A percentile compares a stretch with the other conserved stretches of the same genome.
These are phyloP conservation scores for Amblyopsis hoosieri DNA, from an alignment of 2,797 vertebrate genomes.

Conservation along the genomic window DNA sequence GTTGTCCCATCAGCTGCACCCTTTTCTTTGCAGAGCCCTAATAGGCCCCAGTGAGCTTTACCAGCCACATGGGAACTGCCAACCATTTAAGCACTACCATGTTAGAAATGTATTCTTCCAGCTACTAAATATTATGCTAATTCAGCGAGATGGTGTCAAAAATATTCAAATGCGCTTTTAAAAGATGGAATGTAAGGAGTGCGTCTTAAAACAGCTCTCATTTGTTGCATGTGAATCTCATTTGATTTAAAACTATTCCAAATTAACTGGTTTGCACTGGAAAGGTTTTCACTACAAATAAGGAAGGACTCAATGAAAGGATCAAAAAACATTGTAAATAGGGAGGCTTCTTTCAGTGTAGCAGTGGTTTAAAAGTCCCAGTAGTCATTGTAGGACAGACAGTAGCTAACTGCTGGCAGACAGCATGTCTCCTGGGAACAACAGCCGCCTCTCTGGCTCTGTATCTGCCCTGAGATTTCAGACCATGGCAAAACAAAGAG, in stretches of 20 bases:
- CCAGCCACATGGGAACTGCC: constrained; percentile 37
- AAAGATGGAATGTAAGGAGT: not conserved
- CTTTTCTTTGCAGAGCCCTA: constrained; percentile 23
- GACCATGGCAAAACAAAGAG: not conserved
- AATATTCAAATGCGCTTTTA: not conserved
- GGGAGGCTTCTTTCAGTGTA: not conserved
- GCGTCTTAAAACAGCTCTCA: not conserved
- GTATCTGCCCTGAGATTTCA: not conserved
- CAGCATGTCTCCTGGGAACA: not conserved
- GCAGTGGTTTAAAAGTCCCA: constrained; percentile 4
- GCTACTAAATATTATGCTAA: not conserved
- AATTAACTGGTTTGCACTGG: not conserved
- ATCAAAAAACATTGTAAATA: not conserved
- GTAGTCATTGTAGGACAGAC: not conserved
- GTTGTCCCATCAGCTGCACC: constrained; percentile 29
- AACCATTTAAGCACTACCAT: constrained; percentile 23
- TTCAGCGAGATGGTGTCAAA: not conserved
- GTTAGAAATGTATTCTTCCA: constrained; percentile 7
- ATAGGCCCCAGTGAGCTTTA: constrained; percentile 59
- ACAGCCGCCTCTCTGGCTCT: constrained; percentile 1
- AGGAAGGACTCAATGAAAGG: constrained; percentile 3
- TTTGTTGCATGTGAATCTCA: not conserved
- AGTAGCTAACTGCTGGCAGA: not conserved
- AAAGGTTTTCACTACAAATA: not conserved
- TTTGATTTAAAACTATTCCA: not conserved